phyloP scores from a whole-genome alignment of 2,888 invertebrate species.

The Salticus scenicus region DNA sequence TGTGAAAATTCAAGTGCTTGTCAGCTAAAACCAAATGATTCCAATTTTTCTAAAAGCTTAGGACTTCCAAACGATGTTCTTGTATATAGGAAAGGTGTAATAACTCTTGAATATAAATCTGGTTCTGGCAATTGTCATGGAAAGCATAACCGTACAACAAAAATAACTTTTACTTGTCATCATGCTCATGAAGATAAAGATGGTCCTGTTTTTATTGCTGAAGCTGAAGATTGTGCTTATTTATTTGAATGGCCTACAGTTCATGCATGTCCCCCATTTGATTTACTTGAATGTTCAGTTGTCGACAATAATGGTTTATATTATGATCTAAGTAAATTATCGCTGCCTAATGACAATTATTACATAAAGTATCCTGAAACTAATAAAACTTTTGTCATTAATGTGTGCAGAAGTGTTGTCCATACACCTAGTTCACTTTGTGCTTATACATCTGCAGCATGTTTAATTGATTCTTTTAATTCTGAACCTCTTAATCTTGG shows the following conservation, averaged over 20 bases:
- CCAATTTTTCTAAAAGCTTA: constrained; percentile 41
- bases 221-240: constrained; percentile 67
- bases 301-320: constrained; percentile 26
- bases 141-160: constrained; percentile 53
- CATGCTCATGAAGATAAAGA: constrained; percentile 53
- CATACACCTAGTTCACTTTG: constrained; percentile 59
- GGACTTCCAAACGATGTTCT: constrained; percentile 47
- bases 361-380: constrained; percentile 33
- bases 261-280: constrained; percentile 69
- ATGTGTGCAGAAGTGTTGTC: constrained; percentile 66
- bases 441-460: constrained; percentile 48
- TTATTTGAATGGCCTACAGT: constrained; percentile 71
- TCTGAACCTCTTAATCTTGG: constrained; percentile 34
- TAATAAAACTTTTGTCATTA: constrained; percentile 56
- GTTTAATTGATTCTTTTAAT: constrained; percentile 24
- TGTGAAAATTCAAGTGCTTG: constrained; percentile 66
- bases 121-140: constrained; percentile 61
- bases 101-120: constrained; percentile 53
- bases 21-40: constrained; percentile 50
- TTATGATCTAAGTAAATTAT: constrained; percentile 60
- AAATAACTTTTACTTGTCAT: constrained; percentile 63
- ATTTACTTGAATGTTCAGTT: constrained; percentile 52
- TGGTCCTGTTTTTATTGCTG: constrained; percentile 58
- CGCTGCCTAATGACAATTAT: constrained; percentile 55
- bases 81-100: constrained; percentile 47